Evolutionary conservation across 2,113 vertebrate genomes (phyloP).

Genomic region (Siniperca chuatsi): DNA sequence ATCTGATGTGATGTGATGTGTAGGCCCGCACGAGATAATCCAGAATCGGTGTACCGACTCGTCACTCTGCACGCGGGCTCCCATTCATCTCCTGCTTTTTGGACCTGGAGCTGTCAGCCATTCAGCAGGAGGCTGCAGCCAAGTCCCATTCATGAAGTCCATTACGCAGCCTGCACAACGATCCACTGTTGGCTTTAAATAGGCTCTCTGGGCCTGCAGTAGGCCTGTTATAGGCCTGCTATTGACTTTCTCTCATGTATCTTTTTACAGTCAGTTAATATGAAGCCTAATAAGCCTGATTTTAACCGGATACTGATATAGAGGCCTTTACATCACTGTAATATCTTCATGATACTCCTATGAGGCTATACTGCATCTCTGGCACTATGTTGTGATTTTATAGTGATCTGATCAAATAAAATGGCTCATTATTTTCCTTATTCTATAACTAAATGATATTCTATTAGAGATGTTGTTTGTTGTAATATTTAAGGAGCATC

Average conservation of each 20-base stretch:
- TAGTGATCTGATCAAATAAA: neutral
- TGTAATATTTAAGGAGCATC: neutral
- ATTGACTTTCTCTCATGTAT: conserved; percentile 77
- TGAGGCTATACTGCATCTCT: neutral
- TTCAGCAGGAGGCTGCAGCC: conserved; percentile 70
- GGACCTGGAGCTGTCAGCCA: conserved; percentile 67
- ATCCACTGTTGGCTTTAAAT: conserved; percentile 57
- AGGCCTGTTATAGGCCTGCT: conserved; percentile 64
- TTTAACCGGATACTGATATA: conserved; percentile 23
- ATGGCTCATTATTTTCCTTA: neutral
- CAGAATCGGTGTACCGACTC: conserved; percentile 33
- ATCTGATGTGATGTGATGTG: conserved; percentile 27
- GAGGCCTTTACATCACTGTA: conserved; percentile 6
- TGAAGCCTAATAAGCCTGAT: conserved; percentile 54
- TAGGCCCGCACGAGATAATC: conserved; percentile 40
- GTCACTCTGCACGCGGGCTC: conserved; percentile 48
- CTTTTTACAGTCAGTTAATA: conserved; percentile 55
- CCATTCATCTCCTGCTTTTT: conserved; percentile 68
- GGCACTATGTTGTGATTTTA: conserved; percentile 1
- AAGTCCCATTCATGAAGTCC: conserved; percentile 80
- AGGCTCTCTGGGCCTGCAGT: conserved; percentile 63
- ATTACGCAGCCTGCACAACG: conserved; percentile 62
- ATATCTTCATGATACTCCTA: neutral
- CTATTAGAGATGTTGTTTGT: neutral
- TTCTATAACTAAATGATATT: neutral